Conservation (phyloP, 2,797 vertebrate species). For the Anguilla pacifica region DNA sequence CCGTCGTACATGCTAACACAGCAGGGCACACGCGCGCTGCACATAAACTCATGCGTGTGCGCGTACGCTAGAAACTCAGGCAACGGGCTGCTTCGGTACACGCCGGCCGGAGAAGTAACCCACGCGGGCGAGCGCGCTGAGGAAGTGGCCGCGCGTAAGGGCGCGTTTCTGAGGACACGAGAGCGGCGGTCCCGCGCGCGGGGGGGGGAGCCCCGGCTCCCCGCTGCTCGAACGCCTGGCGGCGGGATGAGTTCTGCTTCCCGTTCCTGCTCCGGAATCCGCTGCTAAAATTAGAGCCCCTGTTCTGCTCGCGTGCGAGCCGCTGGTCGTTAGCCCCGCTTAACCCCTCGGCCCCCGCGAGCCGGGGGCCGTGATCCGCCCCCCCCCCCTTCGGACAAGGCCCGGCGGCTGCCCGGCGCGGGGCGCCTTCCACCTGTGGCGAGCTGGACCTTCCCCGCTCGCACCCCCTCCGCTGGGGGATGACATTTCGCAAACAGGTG, state of each 20-base stretch:
- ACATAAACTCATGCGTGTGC: conserved; percentile 1
- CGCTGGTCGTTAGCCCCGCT: conserved; percentile 76
- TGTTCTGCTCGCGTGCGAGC: conserved; percentile 65
- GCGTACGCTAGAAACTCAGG: not conserved
- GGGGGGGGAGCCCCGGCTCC: conserved; percentile 45
- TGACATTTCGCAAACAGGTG: not conserved
- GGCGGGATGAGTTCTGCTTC: conserved; percentile 55
- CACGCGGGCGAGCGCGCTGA: conserved; percentile 54
- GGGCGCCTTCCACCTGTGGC: not conserved
- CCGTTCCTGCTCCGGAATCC: conserved; percentile 60
- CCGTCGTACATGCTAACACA: not conserved
- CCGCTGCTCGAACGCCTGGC: conserved; percentile 66
- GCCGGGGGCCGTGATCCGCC: conserved; percentile 5
- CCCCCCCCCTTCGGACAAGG: conserved; percentile 39
- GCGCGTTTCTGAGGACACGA: conserved; percentile 57
- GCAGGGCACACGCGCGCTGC: not conserved
- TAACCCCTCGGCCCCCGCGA: conserved; percentile 64
- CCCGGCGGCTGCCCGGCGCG: conserved; percentile 24
- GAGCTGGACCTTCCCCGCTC: not conserved
- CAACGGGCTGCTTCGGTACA: conserved; percentile 35
- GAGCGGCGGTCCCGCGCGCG: conserved; percentile 34
- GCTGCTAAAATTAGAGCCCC: conserved; percentile 76
- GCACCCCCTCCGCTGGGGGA: not conserved
- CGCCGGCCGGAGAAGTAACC: conserved; percentile 39
- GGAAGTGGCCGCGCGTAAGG: conserved; percentile 54